Conservation (phyloP, 2,797 vertebrate genomes). For the Manis javanica region DNA sequence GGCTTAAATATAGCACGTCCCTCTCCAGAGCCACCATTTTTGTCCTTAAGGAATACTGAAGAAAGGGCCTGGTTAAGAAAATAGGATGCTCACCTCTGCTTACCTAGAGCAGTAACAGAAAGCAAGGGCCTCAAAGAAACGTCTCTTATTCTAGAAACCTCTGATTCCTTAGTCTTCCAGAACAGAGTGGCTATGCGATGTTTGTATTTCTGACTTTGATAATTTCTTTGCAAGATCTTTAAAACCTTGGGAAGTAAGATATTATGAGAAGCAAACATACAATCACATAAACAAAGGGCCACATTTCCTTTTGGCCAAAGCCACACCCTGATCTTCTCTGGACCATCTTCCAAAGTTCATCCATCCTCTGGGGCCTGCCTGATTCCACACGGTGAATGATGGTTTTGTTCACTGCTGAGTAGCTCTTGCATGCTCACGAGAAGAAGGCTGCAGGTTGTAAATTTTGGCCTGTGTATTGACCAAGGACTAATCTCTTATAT, state of each 20-base stretch:
- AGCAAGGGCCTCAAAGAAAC: neutral
- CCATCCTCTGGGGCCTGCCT: neutral
- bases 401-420: neutral
- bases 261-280: neutral
- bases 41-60: neutral
- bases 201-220: neutral
- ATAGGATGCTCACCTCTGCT: neutral
- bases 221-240: neutral
- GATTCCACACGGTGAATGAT: neutral
- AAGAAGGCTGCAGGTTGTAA: neutral
- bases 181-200: neutral
- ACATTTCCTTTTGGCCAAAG: neutral
- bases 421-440: neutral
- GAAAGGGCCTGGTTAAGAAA: neutral
- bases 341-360: neutral
- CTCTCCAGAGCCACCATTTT: too few species aligned
- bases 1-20: accelerated
- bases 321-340: neutral
- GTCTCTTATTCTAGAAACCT: neutral
- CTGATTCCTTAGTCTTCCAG: neutral
- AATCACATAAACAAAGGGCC: neutral
- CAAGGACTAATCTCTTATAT: neutral
- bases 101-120: neutral
- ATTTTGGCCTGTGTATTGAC: neutral
- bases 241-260: neutral